A percentile compares a stretch with the other conserved stretches of the same genome.
Evolutionary conservation across 1,140 invertebrate genomes (phyloP).

Genomic region (Brachionus manjavacas): DNA sequence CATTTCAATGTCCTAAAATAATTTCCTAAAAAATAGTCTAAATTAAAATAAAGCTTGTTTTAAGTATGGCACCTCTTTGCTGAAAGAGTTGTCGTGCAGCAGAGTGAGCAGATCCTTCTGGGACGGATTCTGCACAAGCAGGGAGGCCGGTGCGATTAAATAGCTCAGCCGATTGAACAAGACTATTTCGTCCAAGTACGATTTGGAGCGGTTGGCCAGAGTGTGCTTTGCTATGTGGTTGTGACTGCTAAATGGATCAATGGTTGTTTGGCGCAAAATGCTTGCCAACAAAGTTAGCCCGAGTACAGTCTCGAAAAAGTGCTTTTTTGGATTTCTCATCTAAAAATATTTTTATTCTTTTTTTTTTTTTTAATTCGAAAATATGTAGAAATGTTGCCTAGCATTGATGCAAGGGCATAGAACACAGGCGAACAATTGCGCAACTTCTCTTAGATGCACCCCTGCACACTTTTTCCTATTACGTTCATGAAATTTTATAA

Average conservation of each 20-base stretch:
- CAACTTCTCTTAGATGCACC: neutral
- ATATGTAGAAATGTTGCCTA: neutral
- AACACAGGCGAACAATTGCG: neutral
- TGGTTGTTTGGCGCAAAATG: neutral
- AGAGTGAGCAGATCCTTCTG: slow-evolving; percentile 9
- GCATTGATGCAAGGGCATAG: neutral
- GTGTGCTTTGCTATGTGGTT: neutral
- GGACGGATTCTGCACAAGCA: neutral
- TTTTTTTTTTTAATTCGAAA: neutral
- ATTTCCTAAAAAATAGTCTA: neutral
- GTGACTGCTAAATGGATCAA: neutral
- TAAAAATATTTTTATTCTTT: neutral
- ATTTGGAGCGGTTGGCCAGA: neutral
- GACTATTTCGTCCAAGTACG: neutral
- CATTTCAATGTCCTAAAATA: slow-evolving; percentile 39
- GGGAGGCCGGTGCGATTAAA: neutral
- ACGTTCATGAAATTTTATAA: neutral
- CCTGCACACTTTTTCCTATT: neutral
- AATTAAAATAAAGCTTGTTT: neutral
- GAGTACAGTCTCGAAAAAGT: slow-evolving; percentile 4
- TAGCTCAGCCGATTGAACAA: neutral
- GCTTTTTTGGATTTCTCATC: slow-evolving; percentile 22
- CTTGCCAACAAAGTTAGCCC: neutral
- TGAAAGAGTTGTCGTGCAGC: neutral
- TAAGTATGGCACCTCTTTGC: slow-evolving; percentile 3